Evolutionary conservation across 2,888 invertebrate species (phyloP).

Genomic region (Agonopterix arenella): DNA sequence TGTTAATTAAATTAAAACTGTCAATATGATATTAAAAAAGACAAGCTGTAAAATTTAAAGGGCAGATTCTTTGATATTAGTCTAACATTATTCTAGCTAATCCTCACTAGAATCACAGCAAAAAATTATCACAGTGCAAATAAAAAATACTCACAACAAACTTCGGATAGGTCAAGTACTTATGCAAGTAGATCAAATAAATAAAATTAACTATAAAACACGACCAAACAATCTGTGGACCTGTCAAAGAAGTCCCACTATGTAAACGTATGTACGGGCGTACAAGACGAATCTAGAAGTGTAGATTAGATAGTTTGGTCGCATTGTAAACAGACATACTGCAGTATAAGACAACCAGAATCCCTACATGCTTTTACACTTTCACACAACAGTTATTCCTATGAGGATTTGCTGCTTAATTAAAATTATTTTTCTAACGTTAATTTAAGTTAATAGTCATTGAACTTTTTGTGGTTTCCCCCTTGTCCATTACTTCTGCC

Average conservation of each 20-base stretch:
- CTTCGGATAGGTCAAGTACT: conserved; percentile 22
- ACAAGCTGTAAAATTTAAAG: neutral
- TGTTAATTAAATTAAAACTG: neutral
- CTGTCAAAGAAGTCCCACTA: too few species aligned
- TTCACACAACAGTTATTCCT: conserved; percentile 50
- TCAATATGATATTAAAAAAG: neutral
- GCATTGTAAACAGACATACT: conserved; percentile 20
- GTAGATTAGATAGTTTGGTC: too few species aligned
- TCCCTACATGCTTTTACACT: conserved; percentile 29
- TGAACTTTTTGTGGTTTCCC: conserved; percentile 63
- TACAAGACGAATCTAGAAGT: too few species aligned
- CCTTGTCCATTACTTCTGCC: conserved; percentile 56
- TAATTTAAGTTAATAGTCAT: conserved; percentile 51
- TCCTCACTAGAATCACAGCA: conserved; percentile 53
- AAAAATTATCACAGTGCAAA: conserved; percentile 69
- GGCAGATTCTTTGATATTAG: neutral
- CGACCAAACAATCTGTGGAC: too few species aligned
- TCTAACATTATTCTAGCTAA: conserved; percentile 20
- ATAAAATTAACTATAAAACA: conserved; percentile 29
- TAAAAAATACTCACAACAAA: conserved; percentile 36
- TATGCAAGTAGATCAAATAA: conserved; percentile 28
- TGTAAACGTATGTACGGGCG: too few species aligned
- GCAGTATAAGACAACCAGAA: conserved; percentile 37
- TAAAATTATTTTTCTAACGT: conserved; percentile 11
- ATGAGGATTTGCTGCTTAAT: conserved; percentile 56